Evolutionary conservation across 2,113 vertebrate species (phyloP).

Genomic region (Sylvia atricapilla): DNA sequence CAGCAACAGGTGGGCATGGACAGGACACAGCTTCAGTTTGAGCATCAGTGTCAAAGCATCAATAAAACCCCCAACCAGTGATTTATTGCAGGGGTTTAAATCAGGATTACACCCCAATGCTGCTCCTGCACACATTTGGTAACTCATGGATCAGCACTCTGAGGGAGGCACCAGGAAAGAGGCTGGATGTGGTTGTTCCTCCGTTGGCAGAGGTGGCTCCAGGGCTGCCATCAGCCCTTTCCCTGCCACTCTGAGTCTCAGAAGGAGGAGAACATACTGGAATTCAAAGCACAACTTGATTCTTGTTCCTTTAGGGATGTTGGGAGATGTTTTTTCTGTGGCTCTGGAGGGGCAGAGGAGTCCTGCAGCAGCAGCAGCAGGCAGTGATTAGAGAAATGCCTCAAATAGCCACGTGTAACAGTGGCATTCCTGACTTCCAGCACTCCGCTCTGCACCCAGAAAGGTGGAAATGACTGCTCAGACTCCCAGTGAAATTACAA

Average conservation of each 20-base stretch:
- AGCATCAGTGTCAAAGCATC: neutral
- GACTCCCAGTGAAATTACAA: neutral
- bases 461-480: neutral
- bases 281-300: neutral
- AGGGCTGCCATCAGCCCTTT: neutral
- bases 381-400: neutral
- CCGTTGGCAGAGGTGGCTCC: neutral
- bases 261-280: neutral
- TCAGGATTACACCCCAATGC: neutral
- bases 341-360: neutral
- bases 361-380: neutral
- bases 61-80: neutral
- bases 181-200: neutral
- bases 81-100: neutral
- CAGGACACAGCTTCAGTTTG: neutral
- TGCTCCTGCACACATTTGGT: neutral
- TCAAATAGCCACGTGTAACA: neutral
- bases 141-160: neutral
- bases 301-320: neutral
- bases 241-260: neutral
- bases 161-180: neutral
- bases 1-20: neutral
- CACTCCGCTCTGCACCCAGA: neutral
- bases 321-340: neutral
- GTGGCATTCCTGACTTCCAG: neutral